Base-by-base conservation (phyloP, 2,888 invertebrate species). In the Melanargia galathea region DNA sequence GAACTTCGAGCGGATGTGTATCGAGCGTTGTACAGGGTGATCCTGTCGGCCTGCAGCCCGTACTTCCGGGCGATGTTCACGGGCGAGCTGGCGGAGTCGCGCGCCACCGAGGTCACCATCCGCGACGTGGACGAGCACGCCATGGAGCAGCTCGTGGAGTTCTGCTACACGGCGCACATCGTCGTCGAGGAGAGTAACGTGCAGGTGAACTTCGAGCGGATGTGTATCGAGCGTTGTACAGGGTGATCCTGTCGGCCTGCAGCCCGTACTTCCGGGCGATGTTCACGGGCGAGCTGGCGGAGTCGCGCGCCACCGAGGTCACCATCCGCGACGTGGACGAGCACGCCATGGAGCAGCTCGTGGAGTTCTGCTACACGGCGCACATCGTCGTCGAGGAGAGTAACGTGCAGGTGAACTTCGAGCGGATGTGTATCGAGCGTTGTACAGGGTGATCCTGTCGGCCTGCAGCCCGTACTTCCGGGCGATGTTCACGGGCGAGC, bases 11-110 rank as follows among this genome's bases (percentile, higher is more conserved):
- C n/a, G 33, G 33, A 1, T 33, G 33, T 8, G 5, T n/a, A n/a
- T n/a, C n/a, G n/a, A n/a, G n/a, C n/a, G n/a, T n/a, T n/a, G n/a
- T n/a, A n/a, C n/a, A n/a, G n/a, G n/a, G n/a, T n/a, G n/a, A n/a
- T n/a, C 72, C 91, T 98, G 54, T 98, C 98, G 68, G 98, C 99
- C 67, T 99, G 98, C 91, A 98, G 98, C 83, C 98, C 99, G n/a
- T 99, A 99, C 89, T 96, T 96, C 88, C 93, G 98, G 81, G 99
- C 99, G 66, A 99, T 99, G 99, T 99, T 99, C 88, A 99, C 99
- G 60, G 98, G 98, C 59, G 99, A 99, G 90, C 91, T 99, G 83
- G 97, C 98, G 51, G 99, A 99, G 92, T 98, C 98, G 62, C 94
- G 98, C 74, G 98, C 99, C 90, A 98, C 98, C n/a, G 99, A 99